Evolutionary conservation across 2,797 vertebrate species (phyloP).

Genomic region (Schizopygopsis malacanthus): DNA sequence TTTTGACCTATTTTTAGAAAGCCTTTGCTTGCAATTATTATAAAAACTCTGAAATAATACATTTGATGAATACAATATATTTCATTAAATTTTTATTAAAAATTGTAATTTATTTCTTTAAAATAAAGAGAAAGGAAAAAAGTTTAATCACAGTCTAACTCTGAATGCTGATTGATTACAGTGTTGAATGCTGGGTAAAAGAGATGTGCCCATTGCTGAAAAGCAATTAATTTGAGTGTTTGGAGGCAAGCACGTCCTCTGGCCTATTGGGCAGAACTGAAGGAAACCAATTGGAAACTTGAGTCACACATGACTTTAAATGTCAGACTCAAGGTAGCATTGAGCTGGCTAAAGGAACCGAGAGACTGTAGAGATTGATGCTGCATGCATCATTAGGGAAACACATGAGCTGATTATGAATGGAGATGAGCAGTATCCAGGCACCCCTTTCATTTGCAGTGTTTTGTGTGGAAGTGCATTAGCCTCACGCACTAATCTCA

Average conservation of each 20-base stretch:
- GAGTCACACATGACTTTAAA: constrained; percentile 63
- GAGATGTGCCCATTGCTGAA: constrained; percentile 57
- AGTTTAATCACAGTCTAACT: constrained; percentile 50
- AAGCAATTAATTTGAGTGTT: constrained; percentile 64
- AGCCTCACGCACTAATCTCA: constrained; percentile 25
- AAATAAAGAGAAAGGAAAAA: constrained; percentile 13
- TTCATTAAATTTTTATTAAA: neutral
- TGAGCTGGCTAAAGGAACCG: constrained; percentile 42
- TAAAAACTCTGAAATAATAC: neutral
- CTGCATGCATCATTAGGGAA: constrained; percentile 62
- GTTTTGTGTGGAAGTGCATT: constrained; percentile 27
- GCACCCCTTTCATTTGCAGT: constrained; percentile 40
- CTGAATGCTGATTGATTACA: constrained; percentile 63
- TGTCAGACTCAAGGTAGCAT: constrained; percentile 62
- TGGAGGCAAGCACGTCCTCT: constrained; percentile 49
- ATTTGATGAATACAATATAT: neutral
- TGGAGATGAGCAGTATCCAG: constrained; percentile 51
- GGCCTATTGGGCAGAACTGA: constrained; percentile 57
- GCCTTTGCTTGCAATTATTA: neutral
- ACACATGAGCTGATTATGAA: constrained; percentile 63
- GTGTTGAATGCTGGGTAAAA: constrained; percentile 50
- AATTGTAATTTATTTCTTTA: neutral
- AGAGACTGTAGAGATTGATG: constrained; percentile 42
- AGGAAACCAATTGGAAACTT: constrained; percentile 58
- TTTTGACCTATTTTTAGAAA: neutral